Conservation (phyloP, 2,797 vertebrate genomes). For the Malurus leucopterus region DNA sequence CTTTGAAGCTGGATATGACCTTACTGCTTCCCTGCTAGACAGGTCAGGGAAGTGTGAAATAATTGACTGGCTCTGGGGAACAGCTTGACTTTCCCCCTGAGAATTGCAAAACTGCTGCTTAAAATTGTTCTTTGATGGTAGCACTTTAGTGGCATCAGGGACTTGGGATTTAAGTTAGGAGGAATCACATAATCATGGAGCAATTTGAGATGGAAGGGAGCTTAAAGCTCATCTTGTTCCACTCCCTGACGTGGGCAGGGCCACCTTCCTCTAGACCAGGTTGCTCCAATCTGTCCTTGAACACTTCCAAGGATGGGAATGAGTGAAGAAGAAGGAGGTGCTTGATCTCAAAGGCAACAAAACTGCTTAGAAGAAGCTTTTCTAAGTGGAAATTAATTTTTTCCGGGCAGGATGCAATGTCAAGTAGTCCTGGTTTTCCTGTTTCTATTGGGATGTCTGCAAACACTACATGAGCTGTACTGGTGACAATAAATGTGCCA, state of each 20-base stretch:
- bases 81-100: rapidly evolving
- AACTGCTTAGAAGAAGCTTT: neutral
- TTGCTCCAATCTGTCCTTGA: neutral
- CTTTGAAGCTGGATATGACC: neutral
- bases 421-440: neutral
- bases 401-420: neutral
- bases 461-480: neutral
- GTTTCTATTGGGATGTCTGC: neutral
- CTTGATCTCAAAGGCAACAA: neutral
- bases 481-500: neutral
- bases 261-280: neutral
- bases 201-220: neutral
- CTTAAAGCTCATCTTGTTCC: neutral
- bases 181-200: neutral
- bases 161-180: neutral
- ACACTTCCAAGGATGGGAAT: neutral
- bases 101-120: neutral
- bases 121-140: neutral
- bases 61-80: neutral
- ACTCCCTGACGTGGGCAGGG: neutral
- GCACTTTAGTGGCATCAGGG: neutral
- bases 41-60: neutral
- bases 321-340: neutral
- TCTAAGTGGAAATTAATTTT: neutral
- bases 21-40: neutral